Evolutionary conservation across 2,797 vertebrate species (phyloP), one percentile per base, ranked within the genome.

Genomic region (Anniella stebbinsi): DNA sequence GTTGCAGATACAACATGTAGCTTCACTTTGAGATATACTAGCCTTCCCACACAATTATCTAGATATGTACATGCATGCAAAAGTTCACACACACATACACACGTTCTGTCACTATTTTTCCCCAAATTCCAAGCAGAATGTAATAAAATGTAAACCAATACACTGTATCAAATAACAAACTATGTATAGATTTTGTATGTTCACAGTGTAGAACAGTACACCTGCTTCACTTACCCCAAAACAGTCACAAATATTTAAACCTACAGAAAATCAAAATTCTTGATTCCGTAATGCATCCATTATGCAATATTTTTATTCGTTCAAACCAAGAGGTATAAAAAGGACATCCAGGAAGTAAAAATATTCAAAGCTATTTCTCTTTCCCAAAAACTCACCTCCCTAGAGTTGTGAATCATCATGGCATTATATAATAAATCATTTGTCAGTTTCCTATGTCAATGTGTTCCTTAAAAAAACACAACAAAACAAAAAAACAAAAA

Each of bases 351-450:
- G 73, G 88, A 93, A 93, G 90, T 89, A 51, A 88, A 57, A 0
- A 1, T 69, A 10, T 17, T 38, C 80, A 60, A 86, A 88, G 87
- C 54, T 60, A 70, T 11, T 54, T 80, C 75, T 88, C 30, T 3
- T 76, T 41, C 78, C 72, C 85, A 86, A 88, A 78, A 88, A 38
- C 92, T 78, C 91, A 88, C 80, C 92, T 91, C 91, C 88, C 84
- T 87, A 54, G 33, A 87, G 80, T 2, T 21, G 70, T 91, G 89
- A 93, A 84, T 92, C 25, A 87, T 11, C 23, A 45, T 91, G 81
- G 48, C 66, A 4, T 67, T 13, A 30, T 89, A 54, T 63, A 72
- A 66, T 57, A 82, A 84, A 36, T 60, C 81, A 90, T 86, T 51
- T 84, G 45, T n/a, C 69, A 86, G 66, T 91, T 91, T 88, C 78